Conservation (phyloP, 2,888 invertebrate species). For the Coelinius sp. region DNA sequence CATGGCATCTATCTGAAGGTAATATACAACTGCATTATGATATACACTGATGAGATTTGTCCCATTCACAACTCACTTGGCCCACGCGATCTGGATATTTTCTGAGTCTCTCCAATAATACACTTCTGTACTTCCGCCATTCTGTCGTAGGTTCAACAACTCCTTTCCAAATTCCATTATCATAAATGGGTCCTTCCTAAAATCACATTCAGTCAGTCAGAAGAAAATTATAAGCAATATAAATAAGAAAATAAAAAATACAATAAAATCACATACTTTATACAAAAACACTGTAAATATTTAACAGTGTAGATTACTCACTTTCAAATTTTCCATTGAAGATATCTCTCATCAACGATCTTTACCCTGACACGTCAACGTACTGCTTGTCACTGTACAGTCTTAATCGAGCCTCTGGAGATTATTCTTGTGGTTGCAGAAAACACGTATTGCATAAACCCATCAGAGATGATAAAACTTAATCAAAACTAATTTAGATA, state of each 20-base stretch:
- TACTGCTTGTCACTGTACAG: background rate
- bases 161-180: constrained; percentile 51
- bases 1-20: constrained; percentile 51
- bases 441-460: background rate
- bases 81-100: constrained; percentile 47
- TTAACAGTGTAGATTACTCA: background rate
- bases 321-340: background rate
- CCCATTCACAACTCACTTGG: constrained; percentile 52
- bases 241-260: background rate
- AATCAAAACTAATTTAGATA: no score
- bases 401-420: background rate
- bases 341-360: background rate
- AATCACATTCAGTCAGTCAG: background rate
- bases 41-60: no score
- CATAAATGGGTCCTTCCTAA: background rate
- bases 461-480: background rate
- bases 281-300: no score
- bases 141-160: background rate
- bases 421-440: background rate
- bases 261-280: no score
- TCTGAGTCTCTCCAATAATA: constrained; percentile 46
- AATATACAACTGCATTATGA: background rate
- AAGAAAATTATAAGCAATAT: no score
- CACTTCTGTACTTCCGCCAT: constrained; percentile 45
- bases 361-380: background rate